Conservation (phyloP, 2,888 invertebrate genomes). For the Drosophila affinis region DNA sequence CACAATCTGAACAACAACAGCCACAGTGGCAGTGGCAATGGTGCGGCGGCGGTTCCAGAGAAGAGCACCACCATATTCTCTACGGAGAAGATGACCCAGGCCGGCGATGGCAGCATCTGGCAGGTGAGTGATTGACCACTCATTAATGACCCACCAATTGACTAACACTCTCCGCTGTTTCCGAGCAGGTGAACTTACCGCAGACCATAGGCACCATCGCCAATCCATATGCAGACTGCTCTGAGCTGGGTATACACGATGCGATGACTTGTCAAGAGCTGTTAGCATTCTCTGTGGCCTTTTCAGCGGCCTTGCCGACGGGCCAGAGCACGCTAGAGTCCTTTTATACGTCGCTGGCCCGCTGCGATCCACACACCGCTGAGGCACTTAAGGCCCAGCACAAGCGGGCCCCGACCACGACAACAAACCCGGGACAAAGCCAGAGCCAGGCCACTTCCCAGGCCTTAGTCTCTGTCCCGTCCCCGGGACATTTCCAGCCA, state of each 20-base stretch:
- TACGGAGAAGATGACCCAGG: slow-evolving; percentile 95
- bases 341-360: slow-evolving; percentile 91
- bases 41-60: not conserved
- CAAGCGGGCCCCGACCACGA: slow-evolving; percentile 27
- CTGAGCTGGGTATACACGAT: slow-evolving; percentile 85
- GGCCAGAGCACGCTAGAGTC: slow-evolving; percentile 93
- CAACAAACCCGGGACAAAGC: slow-evolving; percentile 43
- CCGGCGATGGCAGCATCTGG: slow-evolving; percentile 90
- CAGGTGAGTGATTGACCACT: slow-evolving; percentile 82
- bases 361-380: slow-evolving; percentile 86
- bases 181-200: slow-evolving; percentile 82
- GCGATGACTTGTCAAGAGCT: slow-evolving; percentile 91
- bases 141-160: not conserved
- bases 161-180: not conserved
- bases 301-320: slow-evolving; percentile 95
- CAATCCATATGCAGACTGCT: slow-evolving; percentile 84
- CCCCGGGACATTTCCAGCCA: not conserved
- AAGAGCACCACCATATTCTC: slow-evolving; percentile 86
- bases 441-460: not conserved
- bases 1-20: slow-evolving; percentile 7
- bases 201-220: slow-evolving; percentile 84
- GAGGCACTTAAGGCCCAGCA: slow-evolving; percentile 79
- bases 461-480: not conserved
- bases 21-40: slow-evolving; percentile 23
- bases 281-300: slow-evolving; percentile 94